These are phyloP conservation scores for Porites rus DNA, from an alignment of 92 coral and sea anemone genomes.

Conservation along the genomic window DNA sequence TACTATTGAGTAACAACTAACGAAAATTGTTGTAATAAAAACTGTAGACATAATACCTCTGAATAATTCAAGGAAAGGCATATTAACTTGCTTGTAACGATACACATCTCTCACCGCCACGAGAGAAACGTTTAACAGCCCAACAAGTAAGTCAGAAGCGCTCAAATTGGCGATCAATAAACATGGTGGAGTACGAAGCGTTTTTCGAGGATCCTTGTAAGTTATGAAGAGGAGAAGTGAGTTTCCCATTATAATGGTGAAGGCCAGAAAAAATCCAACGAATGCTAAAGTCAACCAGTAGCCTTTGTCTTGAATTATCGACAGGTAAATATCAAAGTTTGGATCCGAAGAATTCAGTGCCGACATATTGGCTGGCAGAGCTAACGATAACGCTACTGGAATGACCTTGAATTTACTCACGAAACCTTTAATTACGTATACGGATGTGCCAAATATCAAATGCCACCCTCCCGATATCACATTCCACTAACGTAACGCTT, in stretches of 20 bases:
- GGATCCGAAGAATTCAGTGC: conserved; percentile 17
- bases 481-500: no score
- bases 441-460: no score
- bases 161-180: conserved; percentile 38
- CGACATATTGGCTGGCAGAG: not conserved
- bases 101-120: conserved; percentile 33
- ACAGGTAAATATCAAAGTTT: conserved; percentile 26
- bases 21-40: conserved; percentile 41
- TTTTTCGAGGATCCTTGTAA: conserved; percentile 28
- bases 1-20: conserved; percentile 50
- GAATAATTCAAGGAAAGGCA: not conserved
- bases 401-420: no score
- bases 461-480: no score
- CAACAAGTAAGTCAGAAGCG: conserved; percentile 37
- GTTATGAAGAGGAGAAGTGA: conserved; percentile 35
- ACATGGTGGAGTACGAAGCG: conserved; percentile 28
- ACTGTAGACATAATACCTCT: conserved; percentile 19
- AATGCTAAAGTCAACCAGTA: conserved; percentile 33
- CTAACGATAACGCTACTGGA: no score
- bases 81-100: conserved; percentile 14
- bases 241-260: conserved; percentile 8
- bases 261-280: conserved; percentile 16
- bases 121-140: conserved; percentile 13
- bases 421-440: no score
- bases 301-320: conserved; percentile 8